phyloP scores from a whole-genome alignment of 1,140 invertebrate genomes.

The Drosophila busckii region DNA sequence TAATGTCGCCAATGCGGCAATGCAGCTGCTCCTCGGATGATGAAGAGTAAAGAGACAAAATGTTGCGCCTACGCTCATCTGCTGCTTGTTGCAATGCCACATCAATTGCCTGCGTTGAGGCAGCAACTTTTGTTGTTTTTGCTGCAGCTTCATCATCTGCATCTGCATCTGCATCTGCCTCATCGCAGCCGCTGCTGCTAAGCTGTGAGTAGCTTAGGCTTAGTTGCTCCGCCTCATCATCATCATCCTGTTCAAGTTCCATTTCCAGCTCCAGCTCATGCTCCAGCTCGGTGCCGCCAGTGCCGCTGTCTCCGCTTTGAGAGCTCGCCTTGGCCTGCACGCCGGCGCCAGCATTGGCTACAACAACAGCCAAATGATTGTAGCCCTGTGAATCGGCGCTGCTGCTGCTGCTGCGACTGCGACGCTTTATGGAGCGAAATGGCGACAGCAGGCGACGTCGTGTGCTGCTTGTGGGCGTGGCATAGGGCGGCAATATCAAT shows the following conservation, averaged over 20 bases:
- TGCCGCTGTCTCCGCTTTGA: slow-evolving; percentile 73
- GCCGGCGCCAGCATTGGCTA: slow-evolving; percentile 37
- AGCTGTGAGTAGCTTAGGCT: slow-evolving; percentile 71
- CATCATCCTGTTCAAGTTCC: slow-evolving; percentile 50
- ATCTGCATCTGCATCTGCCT: slow-evolving; percentile 39
- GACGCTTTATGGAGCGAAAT: slow-evolving; percentile 68
- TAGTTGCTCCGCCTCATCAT: slow-evolving; percentile 59
- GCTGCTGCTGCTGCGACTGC: slow-evolving; percentile 77
- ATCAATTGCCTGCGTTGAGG: slow-evolving; percentile 4
- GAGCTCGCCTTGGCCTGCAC: slow-evolving; percentile 52
- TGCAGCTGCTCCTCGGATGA: slow-evolving; percentile 68
- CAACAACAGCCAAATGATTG: slow-evolving; percentile 43
- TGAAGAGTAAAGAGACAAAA: slow-evolving; percentile 60
- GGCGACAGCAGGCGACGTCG: slow-evolving; percentile 68
- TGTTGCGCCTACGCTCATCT: slow-evolving; percentile 44
- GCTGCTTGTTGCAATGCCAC: slow-evolving; percentile 38
- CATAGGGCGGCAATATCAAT: slow-evolving; percentile 42
- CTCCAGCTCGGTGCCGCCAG: slow-evolving; percentile 70
- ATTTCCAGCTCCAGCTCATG: slow-evolving; percentile 62
- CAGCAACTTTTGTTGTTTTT: not conserved
- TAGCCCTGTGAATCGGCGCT: slow-evolving; percentile 67
- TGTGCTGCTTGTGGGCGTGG: slow-evolving; percentile 61
- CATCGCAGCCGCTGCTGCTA: slow-evolving; percentile 70
- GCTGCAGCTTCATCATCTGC: not conserved
- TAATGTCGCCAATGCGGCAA: slow-evolving; percentile 70